phyloP scores from a whole-genome alignment of 2,888 invertebrate species.

The Mayetiola destructor region DNA sequence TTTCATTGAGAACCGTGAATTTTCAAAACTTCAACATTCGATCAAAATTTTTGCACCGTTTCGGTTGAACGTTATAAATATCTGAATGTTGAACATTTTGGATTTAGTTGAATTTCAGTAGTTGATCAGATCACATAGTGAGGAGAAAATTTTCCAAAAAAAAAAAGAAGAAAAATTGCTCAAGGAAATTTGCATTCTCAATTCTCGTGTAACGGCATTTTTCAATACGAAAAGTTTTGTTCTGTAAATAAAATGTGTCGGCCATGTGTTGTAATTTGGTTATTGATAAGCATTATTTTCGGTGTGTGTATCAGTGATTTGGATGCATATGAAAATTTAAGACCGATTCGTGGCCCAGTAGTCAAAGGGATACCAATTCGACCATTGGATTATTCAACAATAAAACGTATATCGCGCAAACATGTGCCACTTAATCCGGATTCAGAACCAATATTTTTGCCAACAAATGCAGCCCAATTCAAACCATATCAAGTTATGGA shows the following conservation, averaged over 20 bases:
- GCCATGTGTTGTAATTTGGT: no score
- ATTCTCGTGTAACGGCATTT: no score
- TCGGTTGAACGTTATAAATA: slow-evolving; percentile 8
- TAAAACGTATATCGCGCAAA: not conserved
- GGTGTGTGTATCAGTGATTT: not conserved
- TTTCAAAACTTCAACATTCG: slow-evolving; percentile 2
- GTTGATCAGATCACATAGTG: slow-evolving; percentile 1
- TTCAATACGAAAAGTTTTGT: no score
- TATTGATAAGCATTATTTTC: not conserved
- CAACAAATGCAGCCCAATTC: not conserved
- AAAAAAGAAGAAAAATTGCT: no score
- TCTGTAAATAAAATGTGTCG: no score
- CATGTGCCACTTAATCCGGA: not conserved
- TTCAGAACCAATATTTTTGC: not conserved
- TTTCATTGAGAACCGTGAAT: slow-evolving; percentile 1
- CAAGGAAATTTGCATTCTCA: no score
- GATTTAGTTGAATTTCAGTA: not conserved
- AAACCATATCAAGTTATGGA: slow-evolving; percentile 3
- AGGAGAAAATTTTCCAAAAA: no score
- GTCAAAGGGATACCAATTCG: not conserved
- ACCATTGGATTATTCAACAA: not conserved
- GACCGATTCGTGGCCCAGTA: not conserved
- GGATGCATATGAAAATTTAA: not conserved
- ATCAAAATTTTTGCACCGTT: not conserved
- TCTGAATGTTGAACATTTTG: not conserved